phyloP scores from a whole-genome alignment of 2,797 vertebrate species.

The Manis pentadactyla region DNA sequence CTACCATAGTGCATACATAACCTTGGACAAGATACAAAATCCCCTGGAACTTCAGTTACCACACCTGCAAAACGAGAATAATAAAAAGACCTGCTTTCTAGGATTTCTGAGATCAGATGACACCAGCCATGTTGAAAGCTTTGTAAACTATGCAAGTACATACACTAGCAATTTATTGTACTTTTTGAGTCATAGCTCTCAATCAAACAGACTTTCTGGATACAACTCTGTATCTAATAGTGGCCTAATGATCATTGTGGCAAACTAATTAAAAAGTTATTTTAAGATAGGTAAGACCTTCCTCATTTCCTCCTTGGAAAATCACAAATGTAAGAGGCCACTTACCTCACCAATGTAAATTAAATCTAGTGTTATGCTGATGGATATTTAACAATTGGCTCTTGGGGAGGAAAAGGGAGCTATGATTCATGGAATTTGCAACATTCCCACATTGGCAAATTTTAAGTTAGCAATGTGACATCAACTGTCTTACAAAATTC shows the following conservation, averaged over 20 bases:
- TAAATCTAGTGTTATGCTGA: background rate
- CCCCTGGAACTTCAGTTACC: background rate
- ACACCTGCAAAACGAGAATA: background rate
- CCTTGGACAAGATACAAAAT: constrained; percentile 28
- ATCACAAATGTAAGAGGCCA: background rate
- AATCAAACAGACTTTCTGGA: background rate
- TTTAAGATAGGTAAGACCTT: background rate
- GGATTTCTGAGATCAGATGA: background rate
- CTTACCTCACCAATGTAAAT: background rate
- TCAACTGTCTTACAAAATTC: background rate
- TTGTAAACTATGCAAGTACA: background rate
- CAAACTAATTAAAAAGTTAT: background rate
- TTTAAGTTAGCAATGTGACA: background rate
- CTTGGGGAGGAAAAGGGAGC: background rate
- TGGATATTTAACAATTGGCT: background rate
- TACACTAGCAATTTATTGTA: background rate
- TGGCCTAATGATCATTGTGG: background rate
- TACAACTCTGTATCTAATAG: background rate
- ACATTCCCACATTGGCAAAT: background rate
- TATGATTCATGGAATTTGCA: background rate
- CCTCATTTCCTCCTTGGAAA: constrained; percentile 2
- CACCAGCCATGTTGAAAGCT: background rate
- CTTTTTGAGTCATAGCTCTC: background rate
- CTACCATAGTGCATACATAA: background rate
- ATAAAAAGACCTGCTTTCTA: background rate